Percentiles rank a stretch among this genome's conserved stretches.
These are phyloP conservation scores for Esox masquinongy DNA, from an alignment of 2,797 vertebrate genomes.

Conservation along the genomic window DNA sequence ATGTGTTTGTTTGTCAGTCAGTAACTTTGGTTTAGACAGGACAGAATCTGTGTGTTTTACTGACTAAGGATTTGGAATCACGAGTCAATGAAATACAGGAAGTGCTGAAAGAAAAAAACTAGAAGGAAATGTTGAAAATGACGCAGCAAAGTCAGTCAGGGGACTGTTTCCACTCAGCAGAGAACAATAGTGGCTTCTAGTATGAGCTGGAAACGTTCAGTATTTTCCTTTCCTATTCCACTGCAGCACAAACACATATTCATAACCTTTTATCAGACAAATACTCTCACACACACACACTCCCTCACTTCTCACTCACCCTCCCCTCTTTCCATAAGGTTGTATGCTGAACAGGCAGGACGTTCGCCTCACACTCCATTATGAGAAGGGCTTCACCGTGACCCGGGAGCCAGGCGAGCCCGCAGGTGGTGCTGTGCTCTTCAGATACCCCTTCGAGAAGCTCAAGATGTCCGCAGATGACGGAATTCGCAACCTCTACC, in stretches of 20 bases:
- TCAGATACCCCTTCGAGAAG: constrained; percentile 91
- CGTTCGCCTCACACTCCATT: constrained; percentile 86
- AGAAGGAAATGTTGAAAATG: constrained; percentile 38
- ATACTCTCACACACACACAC: not conserved
- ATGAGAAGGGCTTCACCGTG: constrained; percentile 91
- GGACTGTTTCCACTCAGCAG: constrained; percentile 54
- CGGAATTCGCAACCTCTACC: constrained; percentile 87
- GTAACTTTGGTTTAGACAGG: not conserved
- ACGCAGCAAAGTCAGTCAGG: constrained; percentile 42
- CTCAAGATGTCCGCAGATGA: constrained; percentile 94
- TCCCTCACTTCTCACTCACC: not conserved
- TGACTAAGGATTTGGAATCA: constrained; percentile 1
- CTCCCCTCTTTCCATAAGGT: constrained; percentile 64
- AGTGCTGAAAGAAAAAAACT: not conserved
- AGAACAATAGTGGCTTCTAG: constrained; percentile 64
- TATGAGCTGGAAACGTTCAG: constrained; percentile 32
- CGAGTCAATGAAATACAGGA: constrained; percentile 4
- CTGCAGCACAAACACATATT: constrained; percentile 31
- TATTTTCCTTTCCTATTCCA: constrained; percentile 30
- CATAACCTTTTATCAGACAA: not conserved
- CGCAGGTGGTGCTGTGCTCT: constrained; percentile 71
- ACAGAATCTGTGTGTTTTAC: not conserved
- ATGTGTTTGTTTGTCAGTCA: not conserved
- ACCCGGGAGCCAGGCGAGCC: constrained; percentile 74
- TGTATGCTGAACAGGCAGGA: constrained; percentile 86